Base-by-base conservation (phyloP, 2,113 vertebrate genomes). In the Zapornia atra region DNA sequence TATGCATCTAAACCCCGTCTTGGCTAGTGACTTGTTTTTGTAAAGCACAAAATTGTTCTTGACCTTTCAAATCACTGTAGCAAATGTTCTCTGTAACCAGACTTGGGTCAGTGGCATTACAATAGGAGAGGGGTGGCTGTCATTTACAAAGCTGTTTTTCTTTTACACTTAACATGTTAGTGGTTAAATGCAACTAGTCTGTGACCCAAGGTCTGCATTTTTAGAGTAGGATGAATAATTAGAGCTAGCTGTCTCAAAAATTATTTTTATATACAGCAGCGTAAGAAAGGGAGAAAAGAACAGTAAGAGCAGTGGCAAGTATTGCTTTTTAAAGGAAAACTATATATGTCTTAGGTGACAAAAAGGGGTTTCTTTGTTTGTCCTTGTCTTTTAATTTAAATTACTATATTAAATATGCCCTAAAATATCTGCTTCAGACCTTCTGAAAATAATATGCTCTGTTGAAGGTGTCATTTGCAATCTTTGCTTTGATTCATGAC, bases 31-130 rank as follows among this genome's bases (percentile, higher is more conserved):
- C 79, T 81, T 93, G 34, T 63, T 78, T 96, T 78, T 48, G 16
- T 66, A 60, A 61, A 53, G 20, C 12, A 88, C 90, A 78, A 83
- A 44, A 60, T 81, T 88, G 12, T 34, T 94, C 64, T 70, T 93
- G 85, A 93, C 82, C 90, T 96, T 92, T 95, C 68, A 73, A 93
- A 94, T 24, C 22, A 56, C 24, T 71, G n/a, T 81, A 42, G 38
- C 20, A 92, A 75, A 88, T 53, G 16, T 59, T 19, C 22, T 92
- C 11, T 83, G 12, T 77, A 70, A 75, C 63, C 61, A 92, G 42
- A 66, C 0, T 0, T 26, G 48, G 33, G 79, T 92, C 79, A 86
- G 8, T 48, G 48, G 86, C 80, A 83, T 14, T 60, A 78, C 48
- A 82, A 68, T 26, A 78, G 56, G 61, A 86, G 88, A 93, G 26